Base-by-base conservation (phyloP, 1,140 invertebrate species). In the Neoseiulus cucumeris region DNA sequence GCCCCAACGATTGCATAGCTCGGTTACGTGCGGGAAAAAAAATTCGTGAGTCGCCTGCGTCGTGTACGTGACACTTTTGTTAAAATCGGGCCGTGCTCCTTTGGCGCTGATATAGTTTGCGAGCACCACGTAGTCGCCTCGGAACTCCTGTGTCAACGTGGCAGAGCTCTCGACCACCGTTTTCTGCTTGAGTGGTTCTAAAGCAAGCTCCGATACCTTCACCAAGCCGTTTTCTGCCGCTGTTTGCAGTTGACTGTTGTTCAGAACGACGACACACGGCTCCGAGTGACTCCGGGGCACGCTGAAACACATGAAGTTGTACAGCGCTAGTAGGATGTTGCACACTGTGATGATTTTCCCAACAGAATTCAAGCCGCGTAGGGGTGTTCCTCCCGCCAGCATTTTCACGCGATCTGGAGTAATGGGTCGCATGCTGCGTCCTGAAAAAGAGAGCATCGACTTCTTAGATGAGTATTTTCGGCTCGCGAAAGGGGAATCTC, bases 51-150 rank as follows among this genome's bases (percentile, higher is more conserved):
- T 70, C 1, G 86, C 88, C 74, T 93, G 90, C 7, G 90, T 93
- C 0, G 89, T 91, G 72, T 91, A 91, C 0, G 91, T 94, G 42
- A 94, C 81, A 66, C 82, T 85, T 74, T 90, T 87, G 75, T 88
- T 85, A 73, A 87, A 91, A 28, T 71, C 68, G 70, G 77, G 77
- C 42, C 39, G 25, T 55, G 45, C 22, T 25, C 51, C 39, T 0
- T 64, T 44, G 42, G 47, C 66, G 2, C 12, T 1, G 42, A 65
- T 25, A 45, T 65, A 67, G 39, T 67, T 42, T 12, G 25, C 18
- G 29, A 51, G 42, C 9, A 93, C 77, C 65, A 91, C 87, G 87
- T 87, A 91, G 72, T 85, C 91, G 70, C 89, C 86, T 14, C 88
- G 88, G 7, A 87, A 80, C 72, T 90, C 87, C 25, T 64, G 64